Evolutionary conservation across 2,113 vertebrate genomes (phyloP).

Genomic region (Podiceps cristatus): DNA sequence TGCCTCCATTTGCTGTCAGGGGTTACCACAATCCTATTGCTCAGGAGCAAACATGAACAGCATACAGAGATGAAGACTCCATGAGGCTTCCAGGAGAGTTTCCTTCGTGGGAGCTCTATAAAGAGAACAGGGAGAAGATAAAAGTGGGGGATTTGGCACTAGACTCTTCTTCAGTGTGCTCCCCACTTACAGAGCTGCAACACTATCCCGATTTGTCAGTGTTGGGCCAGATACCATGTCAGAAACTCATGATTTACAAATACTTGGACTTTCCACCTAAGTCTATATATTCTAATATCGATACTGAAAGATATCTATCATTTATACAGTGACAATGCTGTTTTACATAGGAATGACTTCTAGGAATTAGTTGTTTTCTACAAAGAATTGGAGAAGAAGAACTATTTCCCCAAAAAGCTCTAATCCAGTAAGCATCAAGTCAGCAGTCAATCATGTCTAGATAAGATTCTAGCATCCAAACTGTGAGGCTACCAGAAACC

Average conservation of each 20-base stretch:
- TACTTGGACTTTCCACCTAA: not conserved
- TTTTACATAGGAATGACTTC: not conserved
- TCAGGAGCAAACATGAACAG: not conserved
- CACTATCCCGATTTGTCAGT: not conserved
- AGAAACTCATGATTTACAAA: not conserved
- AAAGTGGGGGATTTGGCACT: not conserved
- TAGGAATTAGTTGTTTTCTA: not conserved
- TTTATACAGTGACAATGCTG: not conserved
- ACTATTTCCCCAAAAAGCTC: not conserved
- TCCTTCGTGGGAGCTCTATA: not conserved
- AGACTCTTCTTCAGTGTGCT: not conserved
- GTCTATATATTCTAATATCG: not conserved
- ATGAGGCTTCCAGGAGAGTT: not conserved
- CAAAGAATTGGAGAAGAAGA: not conserved
- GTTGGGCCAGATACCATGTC: not conserved
- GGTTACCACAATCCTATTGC: not conserved
- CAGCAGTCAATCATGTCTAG: not conserved
- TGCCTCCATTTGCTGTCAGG: not conserved
- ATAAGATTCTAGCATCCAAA: not conserved
- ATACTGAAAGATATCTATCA: not conserved
- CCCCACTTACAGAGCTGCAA: not conserved
- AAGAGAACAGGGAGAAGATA: not conserved
- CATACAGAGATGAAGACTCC: not conserved
- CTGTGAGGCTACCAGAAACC: not conserved
- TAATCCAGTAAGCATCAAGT: not conserved